phyloP scores from a whole-genome alignment of 2,113 vertebrate genomes.

The Dinomys branickii region DNA sequence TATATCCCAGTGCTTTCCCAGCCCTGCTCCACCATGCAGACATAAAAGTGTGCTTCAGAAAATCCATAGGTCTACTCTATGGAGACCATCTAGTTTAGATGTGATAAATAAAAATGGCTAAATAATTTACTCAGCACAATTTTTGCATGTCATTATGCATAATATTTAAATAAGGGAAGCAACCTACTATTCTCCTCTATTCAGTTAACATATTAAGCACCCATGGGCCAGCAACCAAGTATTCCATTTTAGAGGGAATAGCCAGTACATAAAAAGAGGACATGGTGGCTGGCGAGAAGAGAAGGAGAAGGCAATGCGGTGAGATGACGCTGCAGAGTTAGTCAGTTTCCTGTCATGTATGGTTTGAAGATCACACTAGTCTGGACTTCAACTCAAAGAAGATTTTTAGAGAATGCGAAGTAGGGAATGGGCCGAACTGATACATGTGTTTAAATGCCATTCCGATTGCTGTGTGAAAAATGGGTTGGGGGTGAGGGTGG shows the following conservation, averaged over 20 bases:
- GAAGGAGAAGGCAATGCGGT: neutral
- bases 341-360: neutral
- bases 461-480: neutral
- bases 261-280: neutral
- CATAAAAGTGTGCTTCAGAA: constrained; percentile 13
- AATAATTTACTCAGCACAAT: neutral
- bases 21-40: neutral
- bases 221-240: neutral
- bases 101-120: constrained; percentile 40
- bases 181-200: neutral
- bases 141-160: neutral
- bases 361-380: neutral
- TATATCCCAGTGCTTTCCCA: neutral
- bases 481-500: neutral
- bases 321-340: neutral
- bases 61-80: neutral
- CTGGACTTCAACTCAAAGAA: constrained; percentile 19
- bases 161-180: neutral
- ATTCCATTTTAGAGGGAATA: neutral
- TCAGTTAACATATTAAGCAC: neutral
- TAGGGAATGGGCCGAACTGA: neutral
- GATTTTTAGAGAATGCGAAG: constrained; percentile 25
- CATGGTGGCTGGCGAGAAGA: neutral
- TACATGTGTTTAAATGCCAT: constrained; percentile 2
- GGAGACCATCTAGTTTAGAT: neutral